A percentile compares a stretch with the other conserved stretches of the same genome.
phyloP scores from a whole-genome alignment of 2,797 vertebrate genomes.

The Tinamus major region DNA sequence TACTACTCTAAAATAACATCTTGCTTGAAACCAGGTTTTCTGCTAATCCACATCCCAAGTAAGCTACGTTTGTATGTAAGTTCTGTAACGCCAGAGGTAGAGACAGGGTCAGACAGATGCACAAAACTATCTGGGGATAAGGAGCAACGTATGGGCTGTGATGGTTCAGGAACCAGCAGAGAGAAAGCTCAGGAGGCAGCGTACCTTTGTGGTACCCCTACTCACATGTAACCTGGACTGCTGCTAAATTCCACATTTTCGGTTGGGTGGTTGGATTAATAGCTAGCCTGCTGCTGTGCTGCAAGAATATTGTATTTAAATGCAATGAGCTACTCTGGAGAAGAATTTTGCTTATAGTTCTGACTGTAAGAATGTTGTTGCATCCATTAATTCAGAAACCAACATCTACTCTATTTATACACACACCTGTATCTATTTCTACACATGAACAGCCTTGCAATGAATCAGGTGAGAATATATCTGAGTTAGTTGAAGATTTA shows the following conservation, averaged over 20 bases:
- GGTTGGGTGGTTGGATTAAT: not conserved
- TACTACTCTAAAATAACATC: not conserved
- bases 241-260: not conserved
- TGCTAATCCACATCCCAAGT: not conserved
- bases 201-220: fast-evolving
- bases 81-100: not conserved
- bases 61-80: not conserved
- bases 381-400: not conserved
- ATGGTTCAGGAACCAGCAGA: not conserved
- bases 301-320: constrained; percentile 8
- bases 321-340: not conserved
- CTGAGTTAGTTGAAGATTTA: constrained; percentile 18
- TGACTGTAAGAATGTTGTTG: not conserved
- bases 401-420: not conserved
- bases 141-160: not conserved
- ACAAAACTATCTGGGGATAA: not conserved
- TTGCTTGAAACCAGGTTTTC: not conserved
- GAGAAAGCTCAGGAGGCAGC: not conserved
- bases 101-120: not conserved
- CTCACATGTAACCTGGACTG: not conserved
- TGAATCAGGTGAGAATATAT: constrained; percentile 24
- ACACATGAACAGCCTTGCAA: not conserved
- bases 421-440: not conserved
- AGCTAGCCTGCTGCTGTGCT: not conserved
- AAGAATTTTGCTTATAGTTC: not conserved